Evolutionary conservation across 2,113 vertebrate genomes (phyloP), one percentile per base, ranked within the genome.

Genomic region (Silurus asotus): DNA sequence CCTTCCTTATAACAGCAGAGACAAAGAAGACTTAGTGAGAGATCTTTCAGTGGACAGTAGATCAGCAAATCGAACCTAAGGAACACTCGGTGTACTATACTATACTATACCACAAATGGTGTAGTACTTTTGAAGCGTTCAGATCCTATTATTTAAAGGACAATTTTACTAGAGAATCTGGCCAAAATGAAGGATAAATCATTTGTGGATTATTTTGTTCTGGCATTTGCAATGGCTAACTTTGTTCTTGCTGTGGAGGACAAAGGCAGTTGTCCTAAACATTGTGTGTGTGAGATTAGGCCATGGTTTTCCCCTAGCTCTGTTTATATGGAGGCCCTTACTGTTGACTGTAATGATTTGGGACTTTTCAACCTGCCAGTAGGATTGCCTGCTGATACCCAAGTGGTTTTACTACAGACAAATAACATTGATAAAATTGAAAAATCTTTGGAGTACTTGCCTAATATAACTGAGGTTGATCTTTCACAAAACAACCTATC

Each of bases 251-350:
- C 94, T 87, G 91, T 93, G 80, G 96, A 93, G 91, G 96, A 95
- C 91, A 96, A 94, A 92, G 89, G 90, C 25, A 96, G 96, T 87
- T 99, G 98, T 90, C 98, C 98, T 0, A 94, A 95, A 70, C 93
- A 95, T 84, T 99, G 98, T 88, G 94, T 94, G 48, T 99, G 98
- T 92, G 97, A 99, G 92, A 94, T 96, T 85, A 96, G 97, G 91
- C 97, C 98, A 8, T 99, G 98, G 98, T 99, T 99, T 93, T 98
- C 97, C 3, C 98, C 98, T 48, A 96, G 92, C 91, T 99, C 98
- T 49, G 92, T 95, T 81, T 99, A 99, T 85, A 97, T 97, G 95
- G 98, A 99, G 89, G 97, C 97, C 61, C 95, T 95, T 61, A 99
- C 97, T 64, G 96, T 98, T 91, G 98, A 99, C 92, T 99, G 98